These are phyloP conservation scores for Pseudolaguvia tuberculata DNA, from an alignment of 2,113 vertebrate species.

Conservation along the genomic window DNA sequence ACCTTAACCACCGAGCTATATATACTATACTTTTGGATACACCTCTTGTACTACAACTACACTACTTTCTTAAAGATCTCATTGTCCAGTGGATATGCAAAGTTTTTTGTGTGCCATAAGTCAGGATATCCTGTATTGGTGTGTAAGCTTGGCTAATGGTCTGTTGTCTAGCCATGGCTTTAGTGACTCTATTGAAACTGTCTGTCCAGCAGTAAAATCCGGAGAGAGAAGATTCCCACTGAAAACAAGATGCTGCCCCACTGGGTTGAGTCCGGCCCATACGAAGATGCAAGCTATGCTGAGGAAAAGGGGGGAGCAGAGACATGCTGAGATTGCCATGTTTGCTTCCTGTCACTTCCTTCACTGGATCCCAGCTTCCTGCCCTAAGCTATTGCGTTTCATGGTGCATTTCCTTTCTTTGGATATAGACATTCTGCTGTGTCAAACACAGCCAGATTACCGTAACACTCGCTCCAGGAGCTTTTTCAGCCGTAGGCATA, in stretches of 20 bases:
- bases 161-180: constrained; percentile 60
- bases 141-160: constrained; percentile 53
- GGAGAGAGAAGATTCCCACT: constrained; percentile 53
- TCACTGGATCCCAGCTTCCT: constrained; percentile 47
- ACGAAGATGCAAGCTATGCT: constrained; percentile 41
- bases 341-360: constrained; percentile 65
- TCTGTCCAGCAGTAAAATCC: constrained; percentile 74
- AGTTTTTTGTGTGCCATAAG: constrained; percentile 55
- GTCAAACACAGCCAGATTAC: constrained; percentile 65
- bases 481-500: constrained; percentile 59
- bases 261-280: constrained; percentile 43
- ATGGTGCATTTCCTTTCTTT: constrained; percentile 47
- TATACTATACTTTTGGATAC: background rate
- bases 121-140: constrained; percentile 68
- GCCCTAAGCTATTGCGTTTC: constrained; percentile 51
- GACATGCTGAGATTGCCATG: constrained; percentile 41
- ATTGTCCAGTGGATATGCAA: constrained; percentile 35
- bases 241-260: constrained; percentile 62
- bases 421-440: constrained; percentile 47
- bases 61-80: constrained; percentile 28
- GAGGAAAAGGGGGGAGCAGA: constrained; percentile 23
- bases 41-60: background rate
- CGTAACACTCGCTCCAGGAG: constrained; percentile 65
- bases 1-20: too few relatives aligned
- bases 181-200: constrained; percentile 67